Conservation (phyloP, 2,113 vertebrate species). For the Bothrops jararaca region DNA sequence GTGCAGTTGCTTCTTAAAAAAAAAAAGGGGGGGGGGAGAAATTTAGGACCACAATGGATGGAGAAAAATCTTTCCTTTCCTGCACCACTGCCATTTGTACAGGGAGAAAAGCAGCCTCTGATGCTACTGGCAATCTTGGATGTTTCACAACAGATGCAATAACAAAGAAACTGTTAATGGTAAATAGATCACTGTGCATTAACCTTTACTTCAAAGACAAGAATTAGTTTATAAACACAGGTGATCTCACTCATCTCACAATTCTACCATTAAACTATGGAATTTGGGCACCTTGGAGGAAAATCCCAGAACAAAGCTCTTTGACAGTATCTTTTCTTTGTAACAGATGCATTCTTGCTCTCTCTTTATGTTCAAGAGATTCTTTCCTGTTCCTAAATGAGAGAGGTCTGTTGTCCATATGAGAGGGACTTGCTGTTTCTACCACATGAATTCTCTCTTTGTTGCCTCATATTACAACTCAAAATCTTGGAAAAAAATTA, state of each 20-base stretch:
- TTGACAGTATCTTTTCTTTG: neutral
- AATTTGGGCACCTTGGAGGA: constrained; percentile 11
- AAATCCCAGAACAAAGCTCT: neutral
- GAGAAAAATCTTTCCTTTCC: neutral
- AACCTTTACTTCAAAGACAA: constrained; percentile 24
- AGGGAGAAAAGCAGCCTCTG: neutral
- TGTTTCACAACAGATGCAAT: neutral
- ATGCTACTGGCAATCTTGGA: neutral
- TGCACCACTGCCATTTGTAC: neutral
- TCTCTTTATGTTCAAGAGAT: neutral
- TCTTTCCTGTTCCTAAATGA: constrained; percentile 25
- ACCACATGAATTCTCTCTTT: constrained; percentile 15
- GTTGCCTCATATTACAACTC: constrained; percentile 15
- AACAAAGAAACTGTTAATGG: constrained; percentile 2
- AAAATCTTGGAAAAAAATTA: neutral
- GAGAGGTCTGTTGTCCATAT: neutral
- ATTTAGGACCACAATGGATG: neutral
- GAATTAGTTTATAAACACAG: constrained; percentile 5
- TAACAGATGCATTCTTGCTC: neutral
- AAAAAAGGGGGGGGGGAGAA: no score
- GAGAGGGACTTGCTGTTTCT: neutral
- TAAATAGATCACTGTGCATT: neutral
- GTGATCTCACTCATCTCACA: neutral
- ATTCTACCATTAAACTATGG: neutral
- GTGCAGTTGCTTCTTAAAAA: no score